phyloP scores from a whole-genome alignment of 2,797 vertebrate genomes.

The Poecilia wingei region DNA sequence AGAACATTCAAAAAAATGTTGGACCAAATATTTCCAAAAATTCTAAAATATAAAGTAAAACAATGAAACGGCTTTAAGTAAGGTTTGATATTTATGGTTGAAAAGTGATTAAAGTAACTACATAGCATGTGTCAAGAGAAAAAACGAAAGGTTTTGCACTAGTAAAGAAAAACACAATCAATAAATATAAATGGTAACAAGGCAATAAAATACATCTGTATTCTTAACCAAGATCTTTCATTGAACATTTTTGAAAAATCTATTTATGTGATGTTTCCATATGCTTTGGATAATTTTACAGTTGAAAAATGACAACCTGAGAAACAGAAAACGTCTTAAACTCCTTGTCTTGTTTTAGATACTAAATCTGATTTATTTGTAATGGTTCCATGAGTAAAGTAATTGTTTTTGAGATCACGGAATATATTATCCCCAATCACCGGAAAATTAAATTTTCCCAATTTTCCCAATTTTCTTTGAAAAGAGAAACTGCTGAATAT shows the following conservation, averaged over 20 bases:
- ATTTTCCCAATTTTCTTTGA: background rate
- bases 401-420: background rate
- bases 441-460: background rate
- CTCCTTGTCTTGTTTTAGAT: conserved; percentile 2
- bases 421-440: background rate
- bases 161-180: background rate
- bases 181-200: background rate
- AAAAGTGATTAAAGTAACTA: background rate
- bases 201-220: too few relatives aligned
- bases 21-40: background rate
- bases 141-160: background rate
- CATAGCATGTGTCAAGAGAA: background rate
- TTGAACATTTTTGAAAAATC: too few relatives aligned
- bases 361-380: background rate
- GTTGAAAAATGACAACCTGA: background rate
- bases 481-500: background rate
- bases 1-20: too few relatives aligned
- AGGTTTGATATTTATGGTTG: background rate
- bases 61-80: background rate
- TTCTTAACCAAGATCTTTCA: too few relatives aligned
- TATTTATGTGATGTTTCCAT: too few relatives aligned
- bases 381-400: background rate
- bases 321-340: background rate
- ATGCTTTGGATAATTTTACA: too few relatives aligned
- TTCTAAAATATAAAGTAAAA: background rate